Conservation (phyloP, 1,140 invertebrate genomes). For the Drosophila ogumai region DNA sequence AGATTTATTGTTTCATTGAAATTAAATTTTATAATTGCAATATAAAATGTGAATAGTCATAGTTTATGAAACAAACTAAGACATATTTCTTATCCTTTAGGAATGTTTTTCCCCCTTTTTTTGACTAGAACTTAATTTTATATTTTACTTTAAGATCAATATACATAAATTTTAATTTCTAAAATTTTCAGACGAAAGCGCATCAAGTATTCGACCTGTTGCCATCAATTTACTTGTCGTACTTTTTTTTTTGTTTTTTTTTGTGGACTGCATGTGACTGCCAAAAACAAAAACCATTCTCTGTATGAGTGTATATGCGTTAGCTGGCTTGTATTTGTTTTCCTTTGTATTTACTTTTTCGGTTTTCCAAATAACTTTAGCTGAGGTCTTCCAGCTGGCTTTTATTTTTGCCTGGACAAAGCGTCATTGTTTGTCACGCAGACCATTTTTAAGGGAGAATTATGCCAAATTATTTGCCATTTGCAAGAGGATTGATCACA, state of each 20-base stretch:
- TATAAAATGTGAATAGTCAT: too few relatives aligned
- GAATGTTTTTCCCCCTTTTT: too few relatives aligned
- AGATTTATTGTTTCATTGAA: too few relatives aligned
- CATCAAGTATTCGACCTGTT: slow-evolving; percentile 21
- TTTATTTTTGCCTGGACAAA: slow-evolving; percentile 34
- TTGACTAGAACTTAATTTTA: too few relatives aligned
- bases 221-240: background rate
- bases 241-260: slow-evolving; percentile 16
- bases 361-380: slow-evolving; percentile 49
- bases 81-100: too few relatives aligned
- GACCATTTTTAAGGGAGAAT: slow-evolving; percentile 54
- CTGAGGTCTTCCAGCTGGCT: slow-evolving; percentile 44
- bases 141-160: too few relatives aligned
- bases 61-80: too few relatives aligned
- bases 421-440: slow-evolving; percentile 51
- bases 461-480: slow-evolving; percentile 64
- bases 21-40: too few relatives aligned
- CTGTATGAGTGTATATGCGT: slow-evolving; percentile 25
- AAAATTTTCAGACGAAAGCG: background rate
- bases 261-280: slow-evolving; percentile 63
- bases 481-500: slow-evolving; percentile 2
- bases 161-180: background rate
- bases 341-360: slow-evolving; percentile 48
- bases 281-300: slow-evolving; percentile 20
- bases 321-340: slow-evolving; percentile 55